Evolutionary conservation across 2,888 invertebrate genomes (phyloP), one percentile per base, ranked within the genome.

Genomic region (Conistra vaccinii): DNA sequence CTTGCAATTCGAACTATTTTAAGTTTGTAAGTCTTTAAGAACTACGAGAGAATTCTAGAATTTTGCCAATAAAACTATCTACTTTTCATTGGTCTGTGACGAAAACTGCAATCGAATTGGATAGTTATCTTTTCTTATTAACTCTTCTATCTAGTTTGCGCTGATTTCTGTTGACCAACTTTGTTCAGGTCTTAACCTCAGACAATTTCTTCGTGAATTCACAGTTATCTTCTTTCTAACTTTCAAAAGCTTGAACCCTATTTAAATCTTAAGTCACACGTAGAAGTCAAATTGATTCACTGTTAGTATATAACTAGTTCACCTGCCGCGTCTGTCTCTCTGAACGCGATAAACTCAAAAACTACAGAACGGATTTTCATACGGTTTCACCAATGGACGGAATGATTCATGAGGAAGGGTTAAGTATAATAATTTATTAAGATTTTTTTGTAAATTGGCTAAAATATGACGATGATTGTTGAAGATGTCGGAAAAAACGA

Each of bases 41-140:
- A 42, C 14, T 2, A n/a, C 14, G 35, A 45, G 26, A 53, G 53
- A 53, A 51, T 45, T 51, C 0, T 3, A 9, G 1, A 51, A 69
- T 23, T 77, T 69, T 35, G 2, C 23, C 23, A 76, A n/a, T 69
- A 76, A 60, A 26, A 51, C 39, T 42, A 76, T 29, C 69, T 53
- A 29, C 26, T 23, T 10, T 29, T 3, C 23, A n/a, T 48, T 26
- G 2, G 6, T 42, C 23, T 45, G 1, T 3, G 0, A 62, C 10
- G 14, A 32, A 29, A 61, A 55, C n/a, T 53, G n/a, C 35, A 17
- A 29, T n/a, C 12, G 10, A 53, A 39, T 53, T 26, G 10, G 1
- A 35, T 6, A 32, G 32, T 69, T 29, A 35, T 60, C 5, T 48
- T 39, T 20, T 70, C 20, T 14, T 35, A 35, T 10, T 3, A 39